phyloP scores from a whole-genome alignment of 2,113 vertebrate species.

The Lanius ludovicianus region DNA sequence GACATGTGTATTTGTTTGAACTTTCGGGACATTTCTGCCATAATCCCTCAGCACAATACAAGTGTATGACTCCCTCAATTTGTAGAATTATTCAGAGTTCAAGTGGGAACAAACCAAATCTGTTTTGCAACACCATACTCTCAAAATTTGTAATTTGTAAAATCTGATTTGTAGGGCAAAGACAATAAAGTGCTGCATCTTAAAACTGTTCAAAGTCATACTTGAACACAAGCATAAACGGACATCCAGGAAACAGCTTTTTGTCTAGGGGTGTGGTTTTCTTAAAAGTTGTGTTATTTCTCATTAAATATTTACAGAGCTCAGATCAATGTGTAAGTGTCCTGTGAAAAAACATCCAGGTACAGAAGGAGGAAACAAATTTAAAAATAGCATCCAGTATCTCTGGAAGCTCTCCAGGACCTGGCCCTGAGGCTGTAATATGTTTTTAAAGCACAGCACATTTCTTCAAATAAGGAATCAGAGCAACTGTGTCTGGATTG shows the following conservation, averaged over 20 bases:
- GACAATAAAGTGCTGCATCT: background rate
- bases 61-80: background rate
- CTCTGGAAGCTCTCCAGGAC: background rate
- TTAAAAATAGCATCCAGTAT: background rate
- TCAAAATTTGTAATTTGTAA: background rate
- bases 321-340: background rate
- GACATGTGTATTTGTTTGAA: slow-evolving; percentile 63
- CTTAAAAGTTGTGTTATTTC: background rate
- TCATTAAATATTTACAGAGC: slow-evolving; percentile 20
- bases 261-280: background rate
- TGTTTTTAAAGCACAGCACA: background rate
- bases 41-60: slow-evolving; percentile 48
- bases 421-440: background rate
- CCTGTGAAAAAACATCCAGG: background rate
- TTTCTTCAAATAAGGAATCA: background rate
- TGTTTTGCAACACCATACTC: background rate
- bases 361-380: background rate
- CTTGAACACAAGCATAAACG: background rate
- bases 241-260: background rate
- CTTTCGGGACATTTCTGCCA: slow-evolving; percentile 41
- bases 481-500: background rate
- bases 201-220: background rate
- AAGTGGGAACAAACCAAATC: slow-evolving; percentile 50
- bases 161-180: background rate
- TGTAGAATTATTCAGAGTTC: slow-evolving; percentile 32